A percentile compares a stretch with the other conserved stretches of the same genome.
These are phyloP conservation scores for Chymomyza procnemis DNA, from an alignment of 2,888 invertebrate species.

Conservation along the genomic window DNA sequence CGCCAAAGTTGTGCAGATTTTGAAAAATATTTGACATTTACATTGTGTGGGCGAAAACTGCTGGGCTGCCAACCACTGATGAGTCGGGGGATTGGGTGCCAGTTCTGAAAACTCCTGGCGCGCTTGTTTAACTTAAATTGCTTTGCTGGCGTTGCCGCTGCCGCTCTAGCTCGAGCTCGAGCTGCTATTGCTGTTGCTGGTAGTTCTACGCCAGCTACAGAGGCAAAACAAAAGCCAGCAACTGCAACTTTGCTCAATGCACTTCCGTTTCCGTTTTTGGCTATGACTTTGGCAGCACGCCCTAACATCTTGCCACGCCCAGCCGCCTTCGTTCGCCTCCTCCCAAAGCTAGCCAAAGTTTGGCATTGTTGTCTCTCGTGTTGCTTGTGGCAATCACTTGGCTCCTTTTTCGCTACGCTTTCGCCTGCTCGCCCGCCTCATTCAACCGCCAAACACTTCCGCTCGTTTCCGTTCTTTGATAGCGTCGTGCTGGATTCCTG, in stretches of 20 bases:
- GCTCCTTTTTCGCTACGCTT: constrained; percentile 30
- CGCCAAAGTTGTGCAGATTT: constrained; percentile 41
- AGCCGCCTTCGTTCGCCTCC: not conserved
- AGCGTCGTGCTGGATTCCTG: not conserved
- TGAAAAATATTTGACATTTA: constrained; percentile 61
- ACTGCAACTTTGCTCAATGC: constrained; percentile 73
- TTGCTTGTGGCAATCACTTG: constrained; percentile 67
- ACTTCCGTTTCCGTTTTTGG: constrained; percentile 64
- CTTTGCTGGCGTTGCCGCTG: constrained; percentile 45
- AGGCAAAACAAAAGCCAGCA: constrained; percentile 67
- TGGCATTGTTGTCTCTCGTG: constrained; percentile 68
- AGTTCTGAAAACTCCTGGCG: constrained; percentile 20
- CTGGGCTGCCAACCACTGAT: not conserved
- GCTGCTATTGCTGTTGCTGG: constrained; percentile 6
- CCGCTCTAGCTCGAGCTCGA: constrained; percentile 14
- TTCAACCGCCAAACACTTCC: constrained; percentile 67
- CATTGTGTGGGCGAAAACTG: constrained; percentile 35
- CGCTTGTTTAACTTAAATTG: constrained; percentile 72
- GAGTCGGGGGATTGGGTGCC: too few species aligned
- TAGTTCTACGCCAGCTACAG: constrained; percentile 21
- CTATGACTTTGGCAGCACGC: constrained; percentile 2
- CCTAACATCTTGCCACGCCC: not conserved
- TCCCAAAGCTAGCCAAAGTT: constrained; percentile 49
- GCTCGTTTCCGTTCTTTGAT: constrained; percentile 28
- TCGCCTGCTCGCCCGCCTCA: constrained; percentile 15